Evolutionary conservation across 2,888 invertebrate species (phyloP).

Genomic region (Priocnemis perturbator): DNA sequence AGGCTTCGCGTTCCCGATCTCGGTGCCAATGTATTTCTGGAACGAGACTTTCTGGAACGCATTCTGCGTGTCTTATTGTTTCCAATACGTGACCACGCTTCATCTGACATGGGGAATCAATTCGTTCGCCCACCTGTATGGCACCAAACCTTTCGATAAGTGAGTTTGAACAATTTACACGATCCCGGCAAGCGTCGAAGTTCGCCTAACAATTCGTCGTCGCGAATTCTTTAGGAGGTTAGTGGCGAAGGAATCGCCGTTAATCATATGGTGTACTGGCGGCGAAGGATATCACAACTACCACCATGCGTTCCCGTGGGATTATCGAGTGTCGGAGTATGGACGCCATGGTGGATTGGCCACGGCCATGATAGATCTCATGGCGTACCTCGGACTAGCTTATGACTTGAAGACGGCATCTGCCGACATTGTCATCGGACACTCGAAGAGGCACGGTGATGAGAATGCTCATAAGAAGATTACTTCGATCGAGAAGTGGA

Average conservation of each 20-base stretch:
- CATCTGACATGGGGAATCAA: slow-evolving; percentile 90
- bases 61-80: slow-evolving; percentile 79
- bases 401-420: slow-evolving; percentile 75
- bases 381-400: slow-evolving; percentile 72
- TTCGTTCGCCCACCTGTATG: slow-evolving; percentile 81
- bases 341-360: slow-evolving; percentile 30
- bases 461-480: slow-evolving; percentile 56
- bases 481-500: background rate
- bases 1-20: slow-evolving; percentile 80
- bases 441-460: slow-evolving; percentile 75
- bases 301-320: slow-evolving; percentile 78
- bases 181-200: background rate
- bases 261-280: slow-evolving; percentile 71
- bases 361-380: slow-evolving; percentile 40
- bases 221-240: slow-evolving; percentile 32
- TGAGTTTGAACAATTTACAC: slow-evolving; percentile 25
- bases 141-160: slow-evolving; percentile 52
- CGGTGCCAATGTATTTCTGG: slow-evolving; percentile 83
- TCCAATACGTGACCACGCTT: slow-evolving; percentile 80
- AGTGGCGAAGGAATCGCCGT: slow-evolving; percentile 69
- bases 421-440: slow-evolving; percentile 67
- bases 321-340: slow-evolving; percentile 64
- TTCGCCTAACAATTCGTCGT: background rate
- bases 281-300: slow-evolving; percentile 79
- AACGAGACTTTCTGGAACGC: slow-evolving; percentile 80